Evolutionary conservation across 2,797 vertebrate genomes (phyloP).

Genomic region (Erethizon dorsatum): DNA sequence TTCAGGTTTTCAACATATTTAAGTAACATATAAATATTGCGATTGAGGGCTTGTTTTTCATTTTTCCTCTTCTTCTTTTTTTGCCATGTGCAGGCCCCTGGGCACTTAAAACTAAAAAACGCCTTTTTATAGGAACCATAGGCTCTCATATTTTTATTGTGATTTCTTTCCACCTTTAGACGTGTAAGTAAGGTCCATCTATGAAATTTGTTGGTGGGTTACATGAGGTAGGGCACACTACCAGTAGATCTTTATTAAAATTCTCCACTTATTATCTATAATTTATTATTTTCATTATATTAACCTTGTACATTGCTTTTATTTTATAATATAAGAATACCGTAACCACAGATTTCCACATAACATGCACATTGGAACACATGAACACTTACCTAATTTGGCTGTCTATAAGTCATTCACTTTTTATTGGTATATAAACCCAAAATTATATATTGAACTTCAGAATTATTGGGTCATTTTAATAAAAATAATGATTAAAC

Average conservation of each 20-base stretch:
- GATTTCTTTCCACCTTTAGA: not conserved
- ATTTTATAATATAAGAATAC: not conserved
- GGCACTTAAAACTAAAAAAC: not conserved
- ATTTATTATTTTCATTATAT: not conserved
- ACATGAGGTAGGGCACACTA: not conserved
- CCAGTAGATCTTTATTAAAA: not conserved
- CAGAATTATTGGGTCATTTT: slow-evolving; percentile 24
- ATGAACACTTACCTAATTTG: not conserved
- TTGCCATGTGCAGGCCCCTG: not conserved
- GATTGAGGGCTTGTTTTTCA: not conserved
- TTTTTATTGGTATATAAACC: not conserved
- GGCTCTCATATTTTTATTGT: not conserved
- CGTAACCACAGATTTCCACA: not conserved
- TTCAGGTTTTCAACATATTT: not conserved
- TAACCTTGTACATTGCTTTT: not conserved
- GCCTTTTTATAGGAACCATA: not conserved
- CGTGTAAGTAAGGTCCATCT: not conserved
- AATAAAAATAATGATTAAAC: slow-evolving; percentile 59
- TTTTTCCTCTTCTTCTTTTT: not conserved
- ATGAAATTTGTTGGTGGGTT: not conserved
- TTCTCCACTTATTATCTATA: not conserved
- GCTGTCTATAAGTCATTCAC: not conserved
- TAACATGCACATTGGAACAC: not conserved
- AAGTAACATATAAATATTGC: not conserved
- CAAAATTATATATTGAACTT: slow-evolving; percentile 32